phyloP scores from a whole-genome alignment of 2,888 invertebrate genomes.

The Tachina lurida region DNA sequence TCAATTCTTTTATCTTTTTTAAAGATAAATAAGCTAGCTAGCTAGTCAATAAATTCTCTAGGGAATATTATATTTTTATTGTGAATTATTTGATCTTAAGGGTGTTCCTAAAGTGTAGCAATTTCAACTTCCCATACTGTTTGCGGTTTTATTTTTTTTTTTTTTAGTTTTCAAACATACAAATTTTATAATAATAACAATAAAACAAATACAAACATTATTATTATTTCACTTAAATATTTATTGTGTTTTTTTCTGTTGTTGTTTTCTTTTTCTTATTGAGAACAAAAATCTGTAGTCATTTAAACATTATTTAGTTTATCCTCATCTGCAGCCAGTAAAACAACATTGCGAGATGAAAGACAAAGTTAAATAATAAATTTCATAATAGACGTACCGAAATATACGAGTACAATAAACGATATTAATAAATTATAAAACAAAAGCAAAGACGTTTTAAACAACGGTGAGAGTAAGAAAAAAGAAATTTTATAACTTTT shows the following conservation, averaged over 20 bases:
- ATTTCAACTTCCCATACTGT: slow-evolving; percentile 27
- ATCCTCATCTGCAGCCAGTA: slow-evolving; percentile 49
- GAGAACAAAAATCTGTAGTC: slow-evolving; percentile 52
- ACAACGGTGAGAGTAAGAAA: slow-evolving; percentile 12
- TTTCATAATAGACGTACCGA: slow-evolving; percentile 18
- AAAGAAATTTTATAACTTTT: slow-evolving; percentile 19
- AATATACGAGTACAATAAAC: slow-evolving; percentile 1
- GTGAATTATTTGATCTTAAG: slow-evolving; percentile 32
- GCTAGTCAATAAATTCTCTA: not conserved
- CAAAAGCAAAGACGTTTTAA: slow-evolving; percentile 31
- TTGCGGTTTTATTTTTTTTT: too few relatives aligned
- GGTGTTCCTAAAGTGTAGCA: slow-evolving; percentile 28
- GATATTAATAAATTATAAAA: slow-evolving; percentile 6
- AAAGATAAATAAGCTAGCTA: not conserved
- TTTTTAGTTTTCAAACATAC: slow-evolving; percentile 30
- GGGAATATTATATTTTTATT: slow-evolving; percentile 3
- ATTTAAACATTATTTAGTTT: slow-evolving; percentile 56
- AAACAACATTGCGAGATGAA: slow-evolving; percentile 40
- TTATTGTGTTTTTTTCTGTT: slow-evolving; percentile 37
- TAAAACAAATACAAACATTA: slow-evolving; percentile 49
- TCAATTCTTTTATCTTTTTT: not conserved
- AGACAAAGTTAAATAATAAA: slow-evolving; percentile 34
- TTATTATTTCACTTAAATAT: slow-evolving; percentile 35
- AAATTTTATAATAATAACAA: slow-evolving; percentile 47
- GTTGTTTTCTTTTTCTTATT: slow-evolving; percentile 26